phyloP scores from a whole-genome alignment of 2,888 invertebrate genomes.

The Eupithecia dodoneata region DNA sequence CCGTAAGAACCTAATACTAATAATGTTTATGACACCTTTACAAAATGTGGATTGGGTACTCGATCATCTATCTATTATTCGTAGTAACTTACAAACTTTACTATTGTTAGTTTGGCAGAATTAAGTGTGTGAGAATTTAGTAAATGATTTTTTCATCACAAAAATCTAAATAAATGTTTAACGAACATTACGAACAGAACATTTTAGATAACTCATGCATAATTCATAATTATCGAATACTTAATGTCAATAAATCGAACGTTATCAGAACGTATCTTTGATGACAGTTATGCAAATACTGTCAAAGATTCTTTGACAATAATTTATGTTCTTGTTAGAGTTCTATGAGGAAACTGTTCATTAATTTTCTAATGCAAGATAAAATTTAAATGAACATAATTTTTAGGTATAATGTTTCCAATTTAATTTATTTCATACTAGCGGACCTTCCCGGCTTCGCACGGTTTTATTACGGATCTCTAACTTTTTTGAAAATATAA shows the following conservation, averaged over 20 bases:
- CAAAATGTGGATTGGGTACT: too few relatives aligned
- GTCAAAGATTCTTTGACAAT: constrained; percentile 36
- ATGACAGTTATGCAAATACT: constrained; percentile 57
- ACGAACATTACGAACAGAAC: not conserved
- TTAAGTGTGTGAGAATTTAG: too few relatives aligned
- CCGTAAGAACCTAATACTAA: too few relatives aligned
- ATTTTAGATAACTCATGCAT: constrained; percentile 46
- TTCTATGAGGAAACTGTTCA: constrained; percentile 20
- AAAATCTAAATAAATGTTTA: not conserved
- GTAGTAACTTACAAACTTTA: too few relatives aligned
- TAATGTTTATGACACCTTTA: too few relatives aligned
- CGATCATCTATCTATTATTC: too few relatives aligned
- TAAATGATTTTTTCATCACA: not conserved
- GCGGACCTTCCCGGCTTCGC: not conserved
- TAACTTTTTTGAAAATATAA: too few relatives aligned
- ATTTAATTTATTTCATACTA: not conserved
- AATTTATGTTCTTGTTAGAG: constrained; percentile 35
- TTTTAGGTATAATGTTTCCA: not conserved
- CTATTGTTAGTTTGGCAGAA: too few relatives aligned
- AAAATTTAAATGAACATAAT: not conserved
- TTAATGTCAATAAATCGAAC: constrained; percentile 51
- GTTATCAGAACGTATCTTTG: constrained; percentile 52
- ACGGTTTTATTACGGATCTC: too few relatives aligned
- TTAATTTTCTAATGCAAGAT: constrained; percentile 7
- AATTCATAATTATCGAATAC: constrained; percentile 51